Evolutionary conservation across 1,140 invertebrate species (phyloP).

Genomic region (Neoseiulus cucumeris): DNA sequence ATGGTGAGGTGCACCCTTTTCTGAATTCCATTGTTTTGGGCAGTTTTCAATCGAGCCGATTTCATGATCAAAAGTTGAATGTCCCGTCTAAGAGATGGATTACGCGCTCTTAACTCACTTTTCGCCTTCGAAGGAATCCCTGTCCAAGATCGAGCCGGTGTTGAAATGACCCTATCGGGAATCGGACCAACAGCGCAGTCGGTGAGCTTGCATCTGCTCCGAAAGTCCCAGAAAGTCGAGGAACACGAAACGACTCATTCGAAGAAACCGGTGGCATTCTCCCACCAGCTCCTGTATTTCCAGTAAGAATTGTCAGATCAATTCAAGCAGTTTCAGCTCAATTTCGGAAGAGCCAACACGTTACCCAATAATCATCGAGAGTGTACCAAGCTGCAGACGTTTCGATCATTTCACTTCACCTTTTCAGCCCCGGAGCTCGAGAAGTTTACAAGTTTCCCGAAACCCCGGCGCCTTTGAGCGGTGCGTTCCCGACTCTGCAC

Average conservation of each 20-base stretch:
- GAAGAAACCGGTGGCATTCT: not conserved
- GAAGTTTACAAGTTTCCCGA: not conserved
- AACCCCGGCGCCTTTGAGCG: not conserved
- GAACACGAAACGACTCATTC: not conserved
- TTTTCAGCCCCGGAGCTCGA: not conserved
- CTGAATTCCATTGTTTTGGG: not conserved
- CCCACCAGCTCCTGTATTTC: not conserved
- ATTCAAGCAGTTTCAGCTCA: not conserved
- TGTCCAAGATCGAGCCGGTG: not conserved
- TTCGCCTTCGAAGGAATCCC: not conserved
- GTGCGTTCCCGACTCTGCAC: not conserved
- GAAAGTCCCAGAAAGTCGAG: not conserved
- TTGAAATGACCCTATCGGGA: slow-evolving; percentile 2
- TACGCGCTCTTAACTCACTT: too few relatives aligned
- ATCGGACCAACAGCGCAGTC: not conserved
- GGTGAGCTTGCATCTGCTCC: not conserved
- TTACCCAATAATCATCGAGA: too few relatives aligned
- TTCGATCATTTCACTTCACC: not conserved
- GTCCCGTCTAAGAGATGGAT: too few relatives aligned
- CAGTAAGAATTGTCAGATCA: not conserved
- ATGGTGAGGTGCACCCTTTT: not conserved
- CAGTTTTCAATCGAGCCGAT: too few relatives aligned
- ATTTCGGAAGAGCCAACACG: not conserved
- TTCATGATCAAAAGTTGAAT: too few relatives aligned
- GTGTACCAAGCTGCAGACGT: too few relatives aligned